Evolutionary conservation across 1,140 invertebrate species (phyloP).

Genomic region (Heliothis virescens): DNA sequence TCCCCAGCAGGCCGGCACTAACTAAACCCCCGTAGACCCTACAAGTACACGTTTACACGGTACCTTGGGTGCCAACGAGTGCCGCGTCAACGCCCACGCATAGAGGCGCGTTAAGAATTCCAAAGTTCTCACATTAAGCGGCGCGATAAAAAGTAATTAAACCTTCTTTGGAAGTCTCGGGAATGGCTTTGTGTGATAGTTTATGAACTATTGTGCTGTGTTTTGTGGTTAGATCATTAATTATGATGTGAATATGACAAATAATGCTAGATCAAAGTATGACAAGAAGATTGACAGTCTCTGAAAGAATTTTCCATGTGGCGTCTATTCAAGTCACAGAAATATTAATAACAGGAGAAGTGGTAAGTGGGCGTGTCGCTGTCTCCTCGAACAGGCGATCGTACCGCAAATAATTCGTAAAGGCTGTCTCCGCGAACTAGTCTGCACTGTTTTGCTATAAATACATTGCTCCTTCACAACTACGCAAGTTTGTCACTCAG

Average conservation of each 20-base stretch:
- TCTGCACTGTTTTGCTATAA: too few species aligned
- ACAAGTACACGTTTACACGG: conserved; percentile 71
- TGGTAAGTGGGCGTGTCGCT: too few species aligned
- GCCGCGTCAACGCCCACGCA: conserved; percentile 70
- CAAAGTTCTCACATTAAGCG: conserved; percentile 79
- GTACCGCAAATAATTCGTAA: too few species aligned
- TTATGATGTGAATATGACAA: background rate
- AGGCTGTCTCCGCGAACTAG: too few species aligned
- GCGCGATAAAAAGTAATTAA: conserved; percentile 67
- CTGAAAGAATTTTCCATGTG: too few species aligned
- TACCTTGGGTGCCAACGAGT: conserved; percentile 75
- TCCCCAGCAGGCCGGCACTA: conserved; percentile 52
- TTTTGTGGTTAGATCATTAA: background rate
- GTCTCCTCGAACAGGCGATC: too few species aligned
- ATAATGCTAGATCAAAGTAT: background rate
- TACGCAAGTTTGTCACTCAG: too few species aligned
- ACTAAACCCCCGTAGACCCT: conserved; percentile 15
- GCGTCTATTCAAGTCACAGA: too few species aligned
- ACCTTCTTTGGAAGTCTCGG: conserved; percentile 55
- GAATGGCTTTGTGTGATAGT: conserved; percentile 21
- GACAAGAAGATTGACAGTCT: too few species aligned
- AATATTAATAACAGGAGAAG: too few species aligned
- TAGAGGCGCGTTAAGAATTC: conserved; percentile 62
- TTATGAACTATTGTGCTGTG: conserved; percentile 1
- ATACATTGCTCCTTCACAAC: too few species aligned